Evolutionary conservation across 2,888 invertebrate genomes (phyloP), one percentile per base, ranked within the genome.

Genomic region (Loripinus fragilis): DNA sequence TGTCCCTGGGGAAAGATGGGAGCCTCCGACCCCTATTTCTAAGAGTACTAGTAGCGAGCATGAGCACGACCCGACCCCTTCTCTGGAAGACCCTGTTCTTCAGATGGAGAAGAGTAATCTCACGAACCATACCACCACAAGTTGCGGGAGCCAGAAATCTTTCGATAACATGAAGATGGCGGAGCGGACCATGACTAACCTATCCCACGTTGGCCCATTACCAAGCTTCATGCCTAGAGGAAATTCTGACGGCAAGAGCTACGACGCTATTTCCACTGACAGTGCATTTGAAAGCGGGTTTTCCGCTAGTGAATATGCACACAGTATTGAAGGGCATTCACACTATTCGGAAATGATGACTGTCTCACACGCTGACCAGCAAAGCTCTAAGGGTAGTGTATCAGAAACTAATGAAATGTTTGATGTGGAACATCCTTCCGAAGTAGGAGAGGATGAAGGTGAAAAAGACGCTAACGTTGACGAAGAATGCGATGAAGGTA

Each of bases 331-430:
- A 33, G 60, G 68, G 15, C 65, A 50, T 0, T 80, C 83, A 12
- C 83, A 80, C 41, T 80, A 76, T 69, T 83, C 83, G 1, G 82
- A 82, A 41, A 79, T 76, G 70, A 41, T 68, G 55, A 82, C 79
- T 5, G 35, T 83, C 38, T 83, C 83, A 0, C 80, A 80, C 30
- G 12, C 48, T 0, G 83, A 83, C 33, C 80, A 76, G 30, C 76
- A 80, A 25, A 83, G 83, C 65, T 80, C 78, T 2, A 77, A 76
- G 50, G 71, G 71, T 23, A 83, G 83, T 28, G 78, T 80, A 28
- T 78, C 83, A 0, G 83, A 83, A 8, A 78, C 78, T 55, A 83
- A 83, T 55, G 78, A 83, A 65, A 78, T 80, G 78, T 83, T 83
- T 80, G 83, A 83, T 52, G 83, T 78, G 0, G 83, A 83, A 33